A percentile compares a stretch with the other conserved stretches of the same genome.
Evolutionary conservation across 2,113 vertebrate species (phyloP).

Genomic region (Calonectris borealis): DNA sequence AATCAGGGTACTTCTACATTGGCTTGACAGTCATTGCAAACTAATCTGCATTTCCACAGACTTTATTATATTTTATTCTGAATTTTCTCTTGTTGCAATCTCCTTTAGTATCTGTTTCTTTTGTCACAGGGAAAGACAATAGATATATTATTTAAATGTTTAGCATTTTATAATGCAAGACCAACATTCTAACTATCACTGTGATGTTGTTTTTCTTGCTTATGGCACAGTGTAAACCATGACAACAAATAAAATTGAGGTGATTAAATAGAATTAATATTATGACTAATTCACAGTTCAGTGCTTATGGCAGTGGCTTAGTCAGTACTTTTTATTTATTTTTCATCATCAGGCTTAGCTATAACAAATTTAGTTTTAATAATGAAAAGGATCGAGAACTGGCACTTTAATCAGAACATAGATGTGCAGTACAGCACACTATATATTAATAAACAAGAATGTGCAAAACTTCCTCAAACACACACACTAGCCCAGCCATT

Average conservation of each 20-base stretch:
- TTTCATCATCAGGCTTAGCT: neutral
- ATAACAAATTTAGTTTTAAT: neutral
- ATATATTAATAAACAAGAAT: neutral
- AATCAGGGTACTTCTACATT: neutral
- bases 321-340: constrained; percentile 9
- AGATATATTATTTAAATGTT: neutral
- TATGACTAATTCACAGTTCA: neutral
- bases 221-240: neutral
- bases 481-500: neutral
- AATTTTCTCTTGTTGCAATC: neutral
- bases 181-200: neutral
- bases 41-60: neutral
- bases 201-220: neutral
- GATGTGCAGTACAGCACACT: neutral
- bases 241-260: constrained; percentile 8
- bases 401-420: neutral
- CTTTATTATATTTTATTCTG: neutral
- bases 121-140: neutral
- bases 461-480: neutral
- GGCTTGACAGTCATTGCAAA: neutral
- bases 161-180: neutral
- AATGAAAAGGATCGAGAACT: neutral
- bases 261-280: constrained; percentile 9
- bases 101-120: neutral
- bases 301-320: neutral